Evolutionary conservation across 2,797 vertebrate species (phyloP).

Genomic region (Mormyrus hasselquistii): DNA sequence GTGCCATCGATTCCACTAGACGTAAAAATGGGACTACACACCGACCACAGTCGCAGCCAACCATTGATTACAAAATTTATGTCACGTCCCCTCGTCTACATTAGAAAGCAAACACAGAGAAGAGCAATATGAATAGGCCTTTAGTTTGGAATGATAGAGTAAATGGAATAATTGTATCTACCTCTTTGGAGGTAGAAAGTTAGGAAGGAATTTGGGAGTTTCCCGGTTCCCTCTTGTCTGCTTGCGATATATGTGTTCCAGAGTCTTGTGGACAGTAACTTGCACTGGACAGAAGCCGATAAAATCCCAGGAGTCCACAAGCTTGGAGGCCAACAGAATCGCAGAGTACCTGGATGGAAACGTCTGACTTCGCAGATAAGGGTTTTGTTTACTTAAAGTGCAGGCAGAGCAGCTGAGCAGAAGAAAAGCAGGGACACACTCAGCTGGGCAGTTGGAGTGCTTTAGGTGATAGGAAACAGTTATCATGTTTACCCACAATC

Average conservation of each 20-base stretch:
- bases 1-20: background rate
- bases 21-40: background rate
- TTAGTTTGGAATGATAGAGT: background rate
- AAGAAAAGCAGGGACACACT: background rate
- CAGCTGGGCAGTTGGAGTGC: background rate
- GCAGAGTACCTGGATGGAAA: background rate
- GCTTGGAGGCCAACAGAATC: background rate
- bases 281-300: background rate
- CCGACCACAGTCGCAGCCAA: background rate
- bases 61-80: background rate
- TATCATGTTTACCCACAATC: constrained; percentile 4
- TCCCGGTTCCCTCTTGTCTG: background rate
- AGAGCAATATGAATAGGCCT: background rate
- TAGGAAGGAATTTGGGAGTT: background rate
- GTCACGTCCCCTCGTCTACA: background rate
- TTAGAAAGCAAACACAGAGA: background rate
- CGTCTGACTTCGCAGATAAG: background rate
- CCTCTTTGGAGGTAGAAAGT: background rate
- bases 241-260: background rate
- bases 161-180: background rate
- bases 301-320: background rate
- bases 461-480: background rate
- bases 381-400: background rate
- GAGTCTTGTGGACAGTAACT: background rate
- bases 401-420: background rate